A percentile compares a stretch with the other conserved stretches of the same genome.
These are phyloP conservation scores for Orgyia antiqua DNA, from an alignment of 2,888 invertebrate genomes.

Conservation along the genomic window DNA sequence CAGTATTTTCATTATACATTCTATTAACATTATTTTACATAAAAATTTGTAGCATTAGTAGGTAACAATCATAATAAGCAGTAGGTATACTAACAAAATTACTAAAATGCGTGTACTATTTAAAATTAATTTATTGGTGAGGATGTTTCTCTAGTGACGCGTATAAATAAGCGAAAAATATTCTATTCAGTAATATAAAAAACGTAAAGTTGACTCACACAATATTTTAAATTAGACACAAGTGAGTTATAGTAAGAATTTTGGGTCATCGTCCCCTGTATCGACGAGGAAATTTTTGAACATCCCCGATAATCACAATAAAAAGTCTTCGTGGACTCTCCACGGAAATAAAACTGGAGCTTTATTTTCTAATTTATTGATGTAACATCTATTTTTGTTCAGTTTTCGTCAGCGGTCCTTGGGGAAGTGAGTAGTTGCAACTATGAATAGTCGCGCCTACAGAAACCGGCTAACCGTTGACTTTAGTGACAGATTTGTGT, in stretches of 20 bases:
- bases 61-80: no score
- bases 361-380: slow-evolving; percentile 67
- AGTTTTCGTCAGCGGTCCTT: slow-evolving; percentile 56
- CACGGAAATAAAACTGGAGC: slow-evolving; percentile 51
- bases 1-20: no score
- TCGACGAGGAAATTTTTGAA: slow-evolving; percentile 38
- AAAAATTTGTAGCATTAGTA: no score
- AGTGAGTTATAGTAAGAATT: slow-evolving; percentile 53
- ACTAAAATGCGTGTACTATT: slow-evolving; percentile 20
- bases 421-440: slow-evolving; percentile 34
- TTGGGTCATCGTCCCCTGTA: slow-evolving; percentile 49
- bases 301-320: slow-evolving; percentile 58
- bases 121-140: slow-evolving; percentile 26
- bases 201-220: slow-evolving; percentile 34
- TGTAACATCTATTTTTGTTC: slow-evolving; percentile 60
- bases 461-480: slow-evolving; percentile 45
- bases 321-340: slow-evolving; percentile 40
- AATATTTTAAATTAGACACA: slow-evolving; percentile 45
- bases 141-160: slow-evolving; percentile 18
- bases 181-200: slow-evolving; percentile 21
- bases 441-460: slow-evolving; percentile 59
- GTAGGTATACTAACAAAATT: no score
- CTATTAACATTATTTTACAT: no score
- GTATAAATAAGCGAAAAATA: slow-evolving; percentile 28
- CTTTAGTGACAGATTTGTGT: slow-evolving; percentile 70